phyloP scores from a whole-genome alignment of 2,888 invertebrate genomes.

The Ctena decussata region DNA sequence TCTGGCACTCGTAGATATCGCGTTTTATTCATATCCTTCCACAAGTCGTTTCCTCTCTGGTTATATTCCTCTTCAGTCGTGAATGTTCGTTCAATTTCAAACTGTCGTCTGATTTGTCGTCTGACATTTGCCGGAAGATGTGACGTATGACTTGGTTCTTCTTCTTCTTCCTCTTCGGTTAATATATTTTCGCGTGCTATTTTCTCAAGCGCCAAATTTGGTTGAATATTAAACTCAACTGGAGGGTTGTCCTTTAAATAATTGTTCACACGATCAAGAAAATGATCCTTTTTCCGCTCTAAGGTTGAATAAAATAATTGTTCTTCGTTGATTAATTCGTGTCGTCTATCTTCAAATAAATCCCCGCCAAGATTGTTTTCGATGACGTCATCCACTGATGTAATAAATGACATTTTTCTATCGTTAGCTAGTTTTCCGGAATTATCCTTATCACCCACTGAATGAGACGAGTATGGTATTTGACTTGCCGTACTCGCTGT shows the following conservation, averaged over 20 bases:
- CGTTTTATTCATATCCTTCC: constrained; percentile 83
- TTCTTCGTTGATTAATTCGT: constrained; percentile 79
- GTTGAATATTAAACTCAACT: constrained; percentile 39
- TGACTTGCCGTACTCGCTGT: constrained; percentile 13
- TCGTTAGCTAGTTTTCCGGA: constrained; percentile 7
- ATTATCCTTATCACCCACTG: constrained; percentile 68
- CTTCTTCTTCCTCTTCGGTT: constrained; percentile 52
- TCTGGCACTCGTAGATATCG: constrained; percentile 81
- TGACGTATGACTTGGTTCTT: constrained; percentile 15
- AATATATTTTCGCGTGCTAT: constrained; percentile 34
- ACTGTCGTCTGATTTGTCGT: constrained; percentile 39
- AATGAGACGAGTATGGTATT: constrained; percentile 74
- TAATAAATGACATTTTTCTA: constrained; percentile 27
- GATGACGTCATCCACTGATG: constrained; percentile 66
- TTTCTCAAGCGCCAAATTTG: constrained; percentile 16
- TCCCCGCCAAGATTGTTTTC: constrained; percentile 77
- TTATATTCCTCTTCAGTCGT: constrained; percentile 75
- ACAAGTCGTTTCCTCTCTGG: constrained; percentile 70
- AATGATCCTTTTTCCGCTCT: constrained; percentile 71
- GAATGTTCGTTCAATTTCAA: constrained; percentile 68
- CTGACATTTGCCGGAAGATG: constrained; percentile 31
- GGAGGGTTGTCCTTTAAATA: constrained; percentile 71
- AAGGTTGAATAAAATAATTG: constrained; percentile 65
- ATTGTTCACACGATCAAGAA: constrained; percentile 71
- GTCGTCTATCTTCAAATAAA: constrained; percentile 77